Conservation (phyloP, 2,113 vertebrate species). For the Shinisaurus crocodilurus region DNA sequence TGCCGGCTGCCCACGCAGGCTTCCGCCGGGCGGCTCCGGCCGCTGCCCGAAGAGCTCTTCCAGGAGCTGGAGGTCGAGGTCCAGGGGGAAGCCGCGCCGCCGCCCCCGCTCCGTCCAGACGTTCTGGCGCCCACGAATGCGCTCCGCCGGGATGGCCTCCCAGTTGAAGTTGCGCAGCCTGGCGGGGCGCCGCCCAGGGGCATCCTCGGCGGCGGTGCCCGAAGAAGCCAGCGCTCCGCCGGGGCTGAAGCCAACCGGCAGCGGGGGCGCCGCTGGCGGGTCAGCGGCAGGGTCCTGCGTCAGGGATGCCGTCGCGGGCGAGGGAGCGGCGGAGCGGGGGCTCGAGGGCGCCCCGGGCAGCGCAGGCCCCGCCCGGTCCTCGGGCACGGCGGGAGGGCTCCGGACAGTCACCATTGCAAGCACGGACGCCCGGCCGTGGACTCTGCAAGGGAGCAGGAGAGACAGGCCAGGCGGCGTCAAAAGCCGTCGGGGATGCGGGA, state of each 20-base stretch:
- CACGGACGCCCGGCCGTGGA: rapidly evolving
- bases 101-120: constrained; percentile 79
- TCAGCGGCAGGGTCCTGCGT: background rate
- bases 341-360: background rate
- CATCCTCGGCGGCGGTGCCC: too few species aligned
- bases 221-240: background rate
- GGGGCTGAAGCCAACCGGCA: background rate
- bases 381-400: background rate
- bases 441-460: background rate
- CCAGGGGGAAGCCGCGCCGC: constrained; percentile 54
- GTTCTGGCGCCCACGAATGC: constrained; percentile 78
- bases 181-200: constrained; percentile 49
- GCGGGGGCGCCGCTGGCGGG: background rate
- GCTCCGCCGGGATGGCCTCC: constrained; percentile 81
- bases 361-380: background rate
- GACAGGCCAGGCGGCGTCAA: too few species aligned
- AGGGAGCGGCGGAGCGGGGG: background rate
- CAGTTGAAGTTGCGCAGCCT: constrained; percentile 84
- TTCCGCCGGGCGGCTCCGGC: constrained; percentile 48
- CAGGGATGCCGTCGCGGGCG: background rate
- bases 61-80: constrained; percentile 81
- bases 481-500: too few species aligned
- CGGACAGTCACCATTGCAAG: background rate
- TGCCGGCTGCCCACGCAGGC: background rate
- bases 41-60: constrained; percentile 83